Evolutionary conservation across 2,113 vertebrate species (phyloP).

Genomic region (Anarrhichthys ocellatus): DNA sequence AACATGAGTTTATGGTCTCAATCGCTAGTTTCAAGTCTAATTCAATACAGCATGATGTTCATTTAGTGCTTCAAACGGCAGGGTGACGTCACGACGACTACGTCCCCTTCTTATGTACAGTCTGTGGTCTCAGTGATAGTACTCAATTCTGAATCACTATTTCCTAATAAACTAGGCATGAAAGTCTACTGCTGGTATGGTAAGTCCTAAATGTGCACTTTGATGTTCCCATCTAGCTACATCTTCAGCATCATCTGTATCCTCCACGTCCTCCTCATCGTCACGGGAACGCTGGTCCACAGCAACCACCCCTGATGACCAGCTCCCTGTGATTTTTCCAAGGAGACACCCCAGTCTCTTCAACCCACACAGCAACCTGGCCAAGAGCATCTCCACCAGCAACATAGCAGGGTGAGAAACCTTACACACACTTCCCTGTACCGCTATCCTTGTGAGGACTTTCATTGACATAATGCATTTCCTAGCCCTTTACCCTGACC

Average conservation of each 20-base stretch:
- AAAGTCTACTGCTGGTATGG: not conserved
- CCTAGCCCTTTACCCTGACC: too few relatives aligned
- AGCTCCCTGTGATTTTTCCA: slow-evolving; percentile 35
- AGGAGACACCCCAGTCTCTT: slow-evolving; percentile 80
- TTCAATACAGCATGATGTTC: not conserved
- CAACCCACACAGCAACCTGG: slow-evolving; percentile 79
- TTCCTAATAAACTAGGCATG: not conserved
- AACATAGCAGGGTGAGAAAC: slow-evolving; percentile 92
- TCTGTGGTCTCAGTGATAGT: too few relatives aligned
- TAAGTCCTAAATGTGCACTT: not conserved
- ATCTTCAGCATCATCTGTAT: slow-evolving; percentile 53
- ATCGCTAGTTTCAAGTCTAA: not conserved
- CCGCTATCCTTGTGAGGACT: not conserved
- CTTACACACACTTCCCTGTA: not conserved
- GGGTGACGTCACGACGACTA: too few relatives aligned
- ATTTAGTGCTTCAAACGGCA: too few relatives aligned
- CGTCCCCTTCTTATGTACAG: too few relatives aligned
- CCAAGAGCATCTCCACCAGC: slow-evolving; percentile 94
- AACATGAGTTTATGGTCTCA: not conserved
- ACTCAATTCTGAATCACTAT: not conserved
- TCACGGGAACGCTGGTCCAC: slow-evolving; percentile 89
- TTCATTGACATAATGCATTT: not conserved
- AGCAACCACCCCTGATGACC: slow-evolving; percentile 84
- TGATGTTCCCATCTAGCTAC: slow-evolving; percentile 34
- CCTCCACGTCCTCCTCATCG: slow-evolving; percentile 47